Conservation (phyloP, 2,113 vertebrate genomes). For the Corythornis cristatus region DNA sequence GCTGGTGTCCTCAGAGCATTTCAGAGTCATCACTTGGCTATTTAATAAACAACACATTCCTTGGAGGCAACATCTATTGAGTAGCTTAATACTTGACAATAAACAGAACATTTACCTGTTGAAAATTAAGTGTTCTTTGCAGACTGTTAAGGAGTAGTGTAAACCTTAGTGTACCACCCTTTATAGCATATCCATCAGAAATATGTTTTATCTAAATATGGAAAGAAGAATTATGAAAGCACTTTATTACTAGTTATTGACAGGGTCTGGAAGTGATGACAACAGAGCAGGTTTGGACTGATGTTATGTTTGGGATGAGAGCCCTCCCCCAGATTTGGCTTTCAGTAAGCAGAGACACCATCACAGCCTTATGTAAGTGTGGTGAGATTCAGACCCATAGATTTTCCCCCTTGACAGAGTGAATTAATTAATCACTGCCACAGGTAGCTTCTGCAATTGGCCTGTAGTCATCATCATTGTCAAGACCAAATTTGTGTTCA, state of each 20-base stretch:
- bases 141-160: not conserved
- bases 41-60: not conserved
- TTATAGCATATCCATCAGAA: not conserved
- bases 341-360: not conserved
- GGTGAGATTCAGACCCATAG: not conserved
- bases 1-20: not conserved
- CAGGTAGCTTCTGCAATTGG: not conserved
- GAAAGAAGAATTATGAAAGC: not conserved
- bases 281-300: not conserved
- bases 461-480: not conserved
- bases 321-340: not conserved
- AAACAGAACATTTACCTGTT: not conserved
- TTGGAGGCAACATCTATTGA: not conserved
- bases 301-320: not conserved
- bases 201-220: not conserved
- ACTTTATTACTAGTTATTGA: conserved; percentile 46
- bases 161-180: not conserved
- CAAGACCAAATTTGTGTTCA: not conserved
- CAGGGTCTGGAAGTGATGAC: conserved; percentile 18
- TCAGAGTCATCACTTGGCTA: not conserved
- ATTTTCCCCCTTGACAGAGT: not conserved
- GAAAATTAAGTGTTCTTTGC: not conserved
- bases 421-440: not conserved
- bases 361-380: not conserved
- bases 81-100: not conserved